Base-by-base conservation (phyloP, 1,140 invertebrate genomes). In the Nasonia vitripennis region DNA sequence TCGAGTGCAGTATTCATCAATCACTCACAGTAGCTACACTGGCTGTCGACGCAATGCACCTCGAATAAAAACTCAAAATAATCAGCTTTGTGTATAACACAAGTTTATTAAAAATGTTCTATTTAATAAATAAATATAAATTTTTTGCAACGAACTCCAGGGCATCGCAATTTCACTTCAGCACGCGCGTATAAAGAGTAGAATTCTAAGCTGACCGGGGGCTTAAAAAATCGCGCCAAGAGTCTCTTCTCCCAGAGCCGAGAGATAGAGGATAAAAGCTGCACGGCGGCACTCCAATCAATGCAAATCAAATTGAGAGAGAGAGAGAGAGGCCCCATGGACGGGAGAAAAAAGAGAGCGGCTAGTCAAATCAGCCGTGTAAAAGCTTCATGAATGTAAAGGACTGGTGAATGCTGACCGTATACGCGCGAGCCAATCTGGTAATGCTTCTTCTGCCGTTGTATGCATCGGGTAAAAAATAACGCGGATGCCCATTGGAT, bases 331-430 rank as follows among this genome's bases (percentile, higher is more conserved):
- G 31, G 34, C 41, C 41, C 41, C 10, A 9, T 10, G 41, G 41
- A 11, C 41, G 45, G 11, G 48, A 51, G 48, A 78, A 23, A 62
- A 62, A 45, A 34, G 74, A 1, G 31, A 27, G 78, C 87, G 89
- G 88, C 87, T 87, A 93, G 92, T 92, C 91, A 92, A 93, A 93
- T 93, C 92, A 92, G 89, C 89, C 88, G 90, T 89, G 91, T 93
- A 92, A 93, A 93, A 93, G 92, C 90, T 92, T 91, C 91, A 92
- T 92, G 92, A 93, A 93, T 92, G 92, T 93, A 93, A 93, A 93
- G 90, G 90, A 92, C 79, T 87, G 87, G 89, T 89, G 92, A 91
- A 93, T 92, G 88, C 88, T 90, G 90, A 91, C 87, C 88, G 87
- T 88, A 85, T 84, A 84, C 86, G 86, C 86, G 79, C 75, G 84